phyloP scores from a whole-genome alignment of 2,797 vertebrate species.

The Luscinia luscinia region DNA sequence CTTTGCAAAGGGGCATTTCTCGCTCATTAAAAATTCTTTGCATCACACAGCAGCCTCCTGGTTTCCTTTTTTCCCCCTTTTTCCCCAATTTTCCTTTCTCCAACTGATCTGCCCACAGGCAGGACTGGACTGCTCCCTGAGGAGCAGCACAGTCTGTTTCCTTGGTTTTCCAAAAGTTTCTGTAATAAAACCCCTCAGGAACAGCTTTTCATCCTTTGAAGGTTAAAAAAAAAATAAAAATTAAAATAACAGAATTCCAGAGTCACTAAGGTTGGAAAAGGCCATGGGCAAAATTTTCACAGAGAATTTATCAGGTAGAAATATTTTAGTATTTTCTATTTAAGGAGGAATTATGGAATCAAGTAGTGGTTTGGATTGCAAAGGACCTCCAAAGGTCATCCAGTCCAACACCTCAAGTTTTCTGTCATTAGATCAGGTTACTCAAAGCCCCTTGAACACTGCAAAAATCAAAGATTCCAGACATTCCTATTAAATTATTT shows the following conservation, averaged over 20 bases:
- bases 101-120: background rate
- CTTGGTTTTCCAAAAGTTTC: rapidly evolving
- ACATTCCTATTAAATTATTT: background rate
- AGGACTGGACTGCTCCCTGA: background rate
- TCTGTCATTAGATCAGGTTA: background rate
- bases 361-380: background rate
- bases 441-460: background rate
- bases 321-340: too few relatives aligned
- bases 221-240: background rate
- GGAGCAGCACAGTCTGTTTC: background rate
- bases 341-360: background rate
- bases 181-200: rapidly evolving
- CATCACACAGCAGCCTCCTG: background rate
- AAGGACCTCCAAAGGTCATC: background rate
- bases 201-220: background rate
- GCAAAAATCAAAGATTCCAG: background rate
- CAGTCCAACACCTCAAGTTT: background rate
- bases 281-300: rapidly evolving
- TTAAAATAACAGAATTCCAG: background rate
- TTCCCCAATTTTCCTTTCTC: background rate
- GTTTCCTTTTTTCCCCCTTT: background rate
- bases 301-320: background rate
- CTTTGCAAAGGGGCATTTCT: background rate
- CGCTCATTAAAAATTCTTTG: slow-evolving; percentile 24
- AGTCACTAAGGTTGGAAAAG: background rate